Conservation (phyloP, 53 echinoderm and acorn worm genomes). For the Holothuria scabra region DNA sequence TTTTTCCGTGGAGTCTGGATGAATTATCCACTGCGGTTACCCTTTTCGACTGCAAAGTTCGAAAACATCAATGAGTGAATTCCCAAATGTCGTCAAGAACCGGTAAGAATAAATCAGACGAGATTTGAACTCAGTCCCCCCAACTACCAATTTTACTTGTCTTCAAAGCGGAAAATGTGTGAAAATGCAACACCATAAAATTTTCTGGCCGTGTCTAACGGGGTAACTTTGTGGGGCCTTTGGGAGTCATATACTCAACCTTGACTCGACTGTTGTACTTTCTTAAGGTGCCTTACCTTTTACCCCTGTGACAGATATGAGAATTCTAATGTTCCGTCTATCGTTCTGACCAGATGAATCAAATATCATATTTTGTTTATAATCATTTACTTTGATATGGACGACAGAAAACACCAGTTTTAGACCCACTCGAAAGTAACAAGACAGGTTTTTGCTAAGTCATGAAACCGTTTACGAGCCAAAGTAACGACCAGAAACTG, state of each 20-base stretch:
- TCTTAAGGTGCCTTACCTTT: slow-evolving; percentile 33
- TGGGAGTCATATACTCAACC: slow-evolving; percentile 43
- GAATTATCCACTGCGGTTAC: slow-evolving; percentile 31
- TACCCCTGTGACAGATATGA: slow-evolving; percentile 33
- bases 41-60: slow-evolving; percentile 27
- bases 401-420: slow-evolving; percentile 2
- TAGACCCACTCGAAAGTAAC: neutral
- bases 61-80: slow-evolving; percentile 47
- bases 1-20: slow-evolving; percentile 18
- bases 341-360: slow-evolving; percentile 3
- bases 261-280: slow-evolving; percentile 48
- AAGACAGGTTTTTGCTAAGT: neutral
- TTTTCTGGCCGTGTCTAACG: slow-evolving; percentile 47
- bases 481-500: slow-evolving; percentile 2
- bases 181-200: slow-evolving; percentile 51
- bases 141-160: slow-evolving; percentile 18
- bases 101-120: slow-evolving; percentile 23
- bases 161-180: slow-evolving; percentile 52
- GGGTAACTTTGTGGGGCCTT: slow-evolving; percentile 37
- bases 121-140: slow-evolving; percentile 44
- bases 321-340: neutral
- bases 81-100: slow-evolving; percentile 24
- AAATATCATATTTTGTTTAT: slow-evolving; percentile 46
- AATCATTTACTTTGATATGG: slow-evolving; percentile 4
- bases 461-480: slow-evolving; percentile 18